A percentile compares a stretch with the other conserved stretches of the same genome.
phyloP scores from a whole-genome alignment of 2,888 invertebrate species.

The Papilio protenor region DNA sequence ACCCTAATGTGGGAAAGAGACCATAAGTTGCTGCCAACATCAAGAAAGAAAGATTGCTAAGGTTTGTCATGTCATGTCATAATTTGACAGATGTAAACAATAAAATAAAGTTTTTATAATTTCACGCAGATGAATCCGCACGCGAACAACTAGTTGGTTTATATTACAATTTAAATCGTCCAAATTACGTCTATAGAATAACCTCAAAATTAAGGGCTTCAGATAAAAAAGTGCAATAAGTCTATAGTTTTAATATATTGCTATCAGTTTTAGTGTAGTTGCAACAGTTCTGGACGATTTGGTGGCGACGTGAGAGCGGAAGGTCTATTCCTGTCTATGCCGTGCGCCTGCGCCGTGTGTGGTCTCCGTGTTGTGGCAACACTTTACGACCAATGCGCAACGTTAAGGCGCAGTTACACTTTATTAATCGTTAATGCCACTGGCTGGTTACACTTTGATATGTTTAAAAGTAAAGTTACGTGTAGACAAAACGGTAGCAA shows the following conservation, averaged over 20 bases:
- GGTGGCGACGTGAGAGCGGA: slow-evolving; percentile 42
- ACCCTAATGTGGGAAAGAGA: no score
- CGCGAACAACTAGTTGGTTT: no score
- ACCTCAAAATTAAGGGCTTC: not conserved
- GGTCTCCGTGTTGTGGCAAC: slow-evolving; percentile 51
- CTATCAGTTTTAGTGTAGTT: slow-evolving; percentile 6
- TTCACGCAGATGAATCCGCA: no score
- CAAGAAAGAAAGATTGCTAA: no score
- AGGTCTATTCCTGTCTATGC: slow-evolving; percentile 52
- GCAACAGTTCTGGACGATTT: slow-evolving; percentile 32
- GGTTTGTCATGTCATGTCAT: no score
- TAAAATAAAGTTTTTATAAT: no score
- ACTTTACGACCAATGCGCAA: slow-evolving; percentile 50
- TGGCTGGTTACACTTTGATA: slow-evolving; percentile 27
- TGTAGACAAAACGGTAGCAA: not conserved
- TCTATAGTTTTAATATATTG: not conserved
- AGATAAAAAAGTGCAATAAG: not conserved
- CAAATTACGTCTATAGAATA: no score
- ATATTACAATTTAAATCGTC: no score
- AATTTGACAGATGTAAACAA: no score
- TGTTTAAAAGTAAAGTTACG: slow-evolving; percentile 8
- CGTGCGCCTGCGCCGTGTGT: slow-evolving; percentile 55
- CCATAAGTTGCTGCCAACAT: no score
- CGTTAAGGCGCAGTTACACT: slow-evolving; percentile 51
- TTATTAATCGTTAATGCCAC: slow-evolving; percentile 31